Conservation (phyloP, 2,888 invertebrate genomes). For the Hemithea aestivaria region DNA sequence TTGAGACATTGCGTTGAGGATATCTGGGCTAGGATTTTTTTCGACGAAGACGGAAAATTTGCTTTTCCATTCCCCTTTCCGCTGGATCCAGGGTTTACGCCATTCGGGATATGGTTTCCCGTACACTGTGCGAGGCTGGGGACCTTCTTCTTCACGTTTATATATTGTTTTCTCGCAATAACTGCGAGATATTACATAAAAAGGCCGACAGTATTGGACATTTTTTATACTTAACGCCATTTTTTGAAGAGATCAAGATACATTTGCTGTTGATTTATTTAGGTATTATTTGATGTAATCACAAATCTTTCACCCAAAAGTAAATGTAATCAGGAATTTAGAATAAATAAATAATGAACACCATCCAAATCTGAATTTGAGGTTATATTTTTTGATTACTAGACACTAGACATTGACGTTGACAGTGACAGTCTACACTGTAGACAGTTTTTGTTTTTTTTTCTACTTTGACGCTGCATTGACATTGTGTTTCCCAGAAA, state of each 20-base stretch:
- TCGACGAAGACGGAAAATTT: constrained; percentile 78
- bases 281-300: no score
- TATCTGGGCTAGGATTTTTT: constrained; percentile 58
- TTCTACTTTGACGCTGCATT: no score
- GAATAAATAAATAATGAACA: no score
- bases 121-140: constrained; percentile 45
- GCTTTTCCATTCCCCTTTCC: constrained; percentile 77
- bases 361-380: no score
- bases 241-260: constrained; percentile 7
- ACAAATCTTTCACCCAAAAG: no score
- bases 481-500: no score
- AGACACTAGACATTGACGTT: no score
- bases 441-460: no score
- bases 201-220: constrained; percentile 28
- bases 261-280: neutral
- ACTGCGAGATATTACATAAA: constrained; percentile 39
- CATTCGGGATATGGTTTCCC: constrained; percentile 77
- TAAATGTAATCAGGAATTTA: no score
- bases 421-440: no score
- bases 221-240: constrained; percentile 48
- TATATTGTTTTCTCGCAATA: constrained; percentile 61
- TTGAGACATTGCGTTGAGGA: constrained; percentile 65
- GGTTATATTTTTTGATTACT: no score
- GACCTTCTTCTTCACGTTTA: constrained; percentile 58
- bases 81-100: constrained; percentile 81